Conservation (phyloP, 2,888 invertebrate species). For the Malthinus seriepunctatus region DNA sequence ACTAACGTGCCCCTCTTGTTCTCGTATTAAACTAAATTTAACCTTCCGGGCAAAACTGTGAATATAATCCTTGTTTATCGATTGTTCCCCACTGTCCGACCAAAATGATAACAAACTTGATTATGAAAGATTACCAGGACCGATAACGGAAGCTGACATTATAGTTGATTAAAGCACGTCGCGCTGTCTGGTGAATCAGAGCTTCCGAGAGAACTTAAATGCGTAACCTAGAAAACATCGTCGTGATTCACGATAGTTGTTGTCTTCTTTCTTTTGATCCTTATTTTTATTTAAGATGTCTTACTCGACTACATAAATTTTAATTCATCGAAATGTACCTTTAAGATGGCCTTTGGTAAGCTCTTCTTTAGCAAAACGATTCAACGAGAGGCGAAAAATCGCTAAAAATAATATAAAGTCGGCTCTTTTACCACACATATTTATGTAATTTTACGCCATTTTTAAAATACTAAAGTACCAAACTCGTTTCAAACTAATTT, state of each 20-base stretch:
- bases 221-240: constrained; percentile 17
- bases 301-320: too few relatives aligned
- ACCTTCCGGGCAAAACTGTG: constrained; percentile 16
- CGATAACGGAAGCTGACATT: constrained; percentile 39
- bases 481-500: too few relatives aligned
- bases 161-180: constrained; percentile 36
- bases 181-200: constrained; percentile 27
- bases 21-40: constrained; percentile 9
- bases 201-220: constrained; percentile 21
- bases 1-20: background rate
- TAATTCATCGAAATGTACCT: too few relatives aligned
- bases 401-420: too few relatives aligned
- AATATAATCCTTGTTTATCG: constrained; percentile 14
- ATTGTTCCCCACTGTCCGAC: constrained; percentile 26
- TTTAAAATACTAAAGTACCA: too few relatives aligned
- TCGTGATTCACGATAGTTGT: constrained; percentile 23
- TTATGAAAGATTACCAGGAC: constrained; percentile 33
- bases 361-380: too few relatives aligned
- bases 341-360: too few relatives aligned
- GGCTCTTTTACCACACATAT: too few relatives aligned
- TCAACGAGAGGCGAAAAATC: too few relatives aligned
- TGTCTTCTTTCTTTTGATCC: constrained; percentile 1
- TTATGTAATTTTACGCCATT: too few relatives aligned
- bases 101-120: constrained; percentile 35
- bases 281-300: too few relatives aligned